Conservation (phyloP, 2,797 vertebrate genomes). For the Artibeus jamaicensis region DNA sequence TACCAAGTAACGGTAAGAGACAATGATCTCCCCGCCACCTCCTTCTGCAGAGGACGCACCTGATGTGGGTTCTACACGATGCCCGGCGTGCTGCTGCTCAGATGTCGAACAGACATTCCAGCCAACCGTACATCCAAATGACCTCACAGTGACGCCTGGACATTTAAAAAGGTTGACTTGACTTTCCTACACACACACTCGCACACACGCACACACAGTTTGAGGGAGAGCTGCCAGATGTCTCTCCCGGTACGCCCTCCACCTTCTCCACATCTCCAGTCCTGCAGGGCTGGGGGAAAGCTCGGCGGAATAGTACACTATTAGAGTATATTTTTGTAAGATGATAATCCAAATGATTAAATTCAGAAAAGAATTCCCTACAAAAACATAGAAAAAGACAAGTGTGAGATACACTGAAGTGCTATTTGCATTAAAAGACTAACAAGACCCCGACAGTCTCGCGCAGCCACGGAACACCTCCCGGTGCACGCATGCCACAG, state of each 20-base stretch:
- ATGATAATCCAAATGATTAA: conserved; percentile 34
- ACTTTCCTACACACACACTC: background rate
- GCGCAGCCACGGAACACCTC: background rate
- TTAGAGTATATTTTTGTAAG: background rate
- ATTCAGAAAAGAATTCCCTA: conserved; percentile 32
- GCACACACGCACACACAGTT: background rate
- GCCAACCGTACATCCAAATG: background rate
- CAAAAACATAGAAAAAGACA: conserved; percentile 11
- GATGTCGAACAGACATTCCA: background rate
- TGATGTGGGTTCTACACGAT: background rate
- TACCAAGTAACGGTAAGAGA: background rate
- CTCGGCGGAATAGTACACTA: background rate
- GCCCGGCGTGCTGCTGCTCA: background rate
- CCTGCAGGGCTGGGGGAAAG: background rate
- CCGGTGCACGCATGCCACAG: background rate
- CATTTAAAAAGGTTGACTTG: background rate
- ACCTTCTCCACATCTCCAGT: background rate
- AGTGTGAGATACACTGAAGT: background rate
- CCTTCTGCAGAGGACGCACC: background rate
- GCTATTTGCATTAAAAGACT: background rate
- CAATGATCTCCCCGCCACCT: background rate
- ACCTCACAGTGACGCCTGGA: conserved; percentile 6
- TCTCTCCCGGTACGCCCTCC: background rate
- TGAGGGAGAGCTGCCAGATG: background rate
- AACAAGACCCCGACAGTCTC: background rate